phyloP scores from a whole-genome alignment of 2,888 invertebrate species.

The Cryptocephalus primarius region DNA sequence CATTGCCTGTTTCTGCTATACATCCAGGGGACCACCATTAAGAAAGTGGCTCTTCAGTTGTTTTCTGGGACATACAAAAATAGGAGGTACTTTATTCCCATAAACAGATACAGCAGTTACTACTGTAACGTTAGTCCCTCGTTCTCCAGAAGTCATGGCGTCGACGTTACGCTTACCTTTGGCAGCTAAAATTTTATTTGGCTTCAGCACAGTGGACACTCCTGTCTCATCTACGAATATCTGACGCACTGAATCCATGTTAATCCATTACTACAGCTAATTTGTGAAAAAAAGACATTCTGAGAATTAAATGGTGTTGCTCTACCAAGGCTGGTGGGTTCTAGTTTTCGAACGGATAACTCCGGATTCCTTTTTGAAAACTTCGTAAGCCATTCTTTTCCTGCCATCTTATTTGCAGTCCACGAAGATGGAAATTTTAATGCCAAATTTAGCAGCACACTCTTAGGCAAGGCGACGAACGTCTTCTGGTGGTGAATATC shows the following conservation, averaged over 20 bases:
- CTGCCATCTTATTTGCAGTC: slow-evolving; percentile 7
- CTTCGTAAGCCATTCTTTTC: slow-evolving; percentile 9
- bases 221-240: neutral
- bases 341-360: slow-evolving; percentile 1
- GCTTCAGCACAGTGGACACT: too few species aligned
- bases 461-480: too few species aligned
- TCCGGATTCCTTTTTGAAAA: slow-evolving; percentile 8
- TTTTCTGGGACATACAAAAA: too few species aligned
- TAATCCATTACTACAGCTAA: slow-evolving; percentile 1
- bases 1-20: slow-evolving; percentile 2
- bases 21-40: slow-evolving; percentile 1
- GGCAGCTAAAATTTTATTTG: too few species aligned
- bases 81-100: slow-evolving; percentile 4
- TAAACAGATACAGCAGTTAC: neutral
- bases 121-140: neutral
- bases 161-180: slow-evolving; percentile 2
- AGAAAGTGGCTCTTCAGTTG: slow-evolving; percentile 1
- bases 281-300: slow-evolving; percentile 4
- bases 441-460: too few species aligned
- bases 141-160: too few species aligned
- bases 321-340: slow-evolving; percentile 9
- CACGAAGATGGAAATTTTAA: slow-evolving; percentile 5
- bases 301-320: slow-evolving; percentile 9
- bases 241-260: slow-evolving; percentile 1
- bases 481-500: too few species aligned